phyloP scores from a whole-genome alignment of 2,797 vertebrate genomes.

The Danionella dracula region DNA sequence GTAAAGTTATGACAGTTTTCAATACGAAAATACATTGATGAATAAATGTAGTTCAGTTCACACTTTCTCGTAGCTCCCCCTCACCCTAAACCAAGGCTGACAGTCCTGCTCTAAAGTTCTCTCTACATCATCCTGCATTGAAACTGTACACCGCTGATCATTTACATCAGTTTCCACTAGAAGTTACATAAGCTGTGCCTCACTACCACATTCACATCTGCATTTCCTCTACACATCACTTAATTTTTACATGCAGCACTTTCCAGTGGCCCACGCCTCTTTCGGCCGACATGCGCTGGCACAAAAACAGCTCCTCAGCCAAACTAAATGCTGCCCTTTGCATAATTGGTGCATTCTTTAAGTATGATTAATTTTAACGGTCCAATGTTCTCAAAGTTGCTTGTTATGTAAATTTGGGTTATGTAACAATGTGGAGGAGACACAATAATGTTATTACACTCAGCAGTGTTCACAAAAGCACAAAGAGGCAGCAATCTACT shows the following conservation, averaged over 20 bases:
- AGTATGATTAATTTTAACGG: conserved; percentile 44
- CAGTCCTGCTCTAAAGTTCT: too few relatives aligned
- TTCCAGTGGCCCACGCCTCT: neutral
- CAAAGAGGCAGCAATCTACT: too few relatives aligned
- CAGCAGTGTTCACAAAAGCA: conserved; percentile 40
- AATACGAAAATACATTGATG: too few relatives aligned
- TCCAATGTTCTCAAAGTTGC: conserved; percentile 24
- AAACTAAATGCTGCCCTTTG: conserved; percentile 39
- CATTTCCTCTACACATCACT: conserved; percentile 18
- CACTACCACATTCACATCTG: neutral
- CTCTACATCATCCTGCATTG: neutral
- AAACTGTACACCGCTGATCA: conserved; percentile 7
- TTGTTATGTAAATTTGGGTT: conserved; percentile 52
- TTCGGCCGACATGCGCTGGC: neutral
- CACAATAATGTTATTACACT: conserved; percentile 50
- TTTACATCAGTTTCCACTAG: conserved; percentile 12
- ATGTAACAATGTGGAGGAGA: conserved; percentile 43
- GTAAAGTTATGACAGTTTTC: too few relatives aligned
- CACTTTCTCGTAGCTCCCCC: too few relatives aligned
- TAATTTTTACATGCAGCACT: conserved; percentile 7
- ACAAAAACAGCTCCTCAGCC: conserved; percentile 16
- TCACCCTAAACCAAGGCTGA: too few relatives aligned
- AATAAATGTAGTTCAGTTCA: too few relatives aligned
- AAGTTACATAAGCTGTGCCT: neutral
- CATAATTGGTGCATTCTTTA: conserved; percentile 49